Conservation (phyloP, 2,888 invertebrate genomes). For the Tetanocera ferruginea region DNA sequence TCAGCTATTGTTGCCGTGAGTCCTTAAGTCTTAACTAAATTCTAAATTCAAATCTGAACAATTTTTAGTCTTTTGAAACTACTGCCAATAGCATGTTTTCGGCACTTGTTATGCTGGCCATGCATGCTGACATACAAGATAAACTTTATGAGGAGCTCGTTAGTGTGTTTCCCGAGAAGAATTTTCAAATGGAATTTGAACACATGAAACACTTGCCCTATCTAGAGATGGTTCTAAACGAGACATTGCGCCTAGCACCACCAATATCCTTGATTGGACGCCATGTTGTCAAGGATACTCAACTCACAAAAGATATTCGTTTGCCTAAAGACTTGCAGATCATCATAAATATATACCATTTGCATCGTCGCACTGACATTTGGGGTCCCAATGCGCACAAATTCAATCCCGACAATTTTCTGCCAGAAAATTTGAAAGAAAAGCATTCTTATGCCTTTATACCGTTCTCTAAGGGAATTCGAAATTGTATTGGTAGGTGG, state of each 20-base stretch:
- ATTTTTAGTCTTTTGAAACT: constrained; percentile 52
- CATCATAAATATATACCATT: constrained; percentile 48
- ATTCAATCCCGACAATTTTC: constrained; percentile 54
- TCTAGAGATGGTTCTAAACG: constrained; percentile 55
- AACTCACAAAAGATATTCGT: constrained; percentile 44
- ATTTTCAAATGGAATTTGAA: no score
- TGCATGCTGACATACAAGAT: constrained; percentile 49
- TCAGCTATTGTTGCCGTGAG: constrained; percentile 51
- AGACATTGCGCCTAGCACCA: constrained; percentile 53
- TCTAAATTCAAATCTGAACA: not conserved
- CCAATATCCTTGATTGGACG: constrained; percentile 53
- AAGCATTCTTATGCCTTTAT: constrained; percentile 55
- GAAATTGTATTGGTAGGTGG: constrained; percentile 59
- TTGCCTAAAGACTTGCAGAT: constrained; percentile 50
- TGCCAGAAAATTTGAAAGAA: constrained; percentile 48
- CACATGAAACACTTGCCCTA: constrained; percentile 53
- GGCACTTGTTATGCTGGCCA: constrained; percentile 50
- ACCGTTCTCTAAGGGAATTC: constrained; percentile 56
- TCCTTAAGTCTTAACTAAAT: no score
- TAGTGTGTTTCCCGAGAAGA: constrained; percentile 47
- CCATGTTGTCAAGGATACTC: constrained; percentile 44
- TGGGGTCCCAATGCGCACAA: constrained; percentile 53
- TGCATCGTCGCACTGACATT: constrained; percentile 51
- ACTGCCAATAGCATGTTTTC: constrained; percentile 48
- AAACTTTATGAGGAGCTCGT: constrained; percentile 49